Evolutionary conservation across 2,888 invertebrate species (phyloP).

Genomic region (Cryptus armator): DNA sequence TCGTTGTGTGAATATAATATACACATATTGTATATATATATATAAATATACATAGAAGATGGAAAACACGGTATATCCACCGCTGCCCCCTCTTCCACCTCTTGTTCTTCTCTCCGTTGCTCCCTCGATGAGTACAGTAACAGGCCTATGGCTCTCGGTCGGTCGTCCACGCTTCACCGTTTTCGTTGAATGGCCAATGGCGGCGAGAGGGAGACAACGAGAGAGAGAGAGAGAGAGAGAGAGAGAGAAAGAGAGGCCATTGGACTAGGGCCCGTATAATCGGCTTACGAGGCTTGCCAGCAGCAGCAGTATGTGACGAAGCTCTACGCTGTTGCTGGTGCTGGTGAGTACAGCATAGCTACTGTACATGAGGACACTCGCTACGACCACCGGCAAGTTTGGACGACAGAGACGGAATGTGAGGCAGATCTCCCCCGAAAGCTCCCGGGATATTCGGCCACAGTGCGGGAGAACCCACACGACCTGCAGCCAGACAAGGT

Average conservation of each 20-base stretch:
- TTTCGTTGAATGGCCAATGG: constrained; percentile 64
- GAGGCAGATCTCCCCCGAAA: constrained; percentile 61
- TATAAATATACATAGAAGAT: neutral
- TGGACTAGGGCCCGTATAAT: constrained; percentile 78
- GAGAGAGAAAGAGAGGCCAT: constrained; percentile 35
- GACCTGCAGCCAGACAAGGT: constrained; percentile 58
- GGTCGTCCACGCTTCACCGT: constrained; percentile 55
- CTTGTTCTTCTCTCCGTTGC: constrained; percentile 35
- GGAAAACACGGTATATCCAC: constrained; percentile 35
- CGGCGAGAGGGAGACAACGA: constrained; percentile 38
- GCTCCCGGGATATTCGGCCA: constrained; percentile 66
- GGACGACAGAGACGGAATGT: constrained; percentile 60
- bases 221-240: constrained; percentile 16
- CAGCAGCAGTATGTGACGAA: constrained; percentile 62
- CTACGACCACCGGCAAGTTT: constrained; percentile 46
- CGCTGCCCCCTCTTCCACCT: constrained; percentile 15
- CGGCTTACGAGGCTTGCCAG: constrained; percentile 80
- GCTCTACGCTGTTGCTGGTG: constrained; percentile 56
- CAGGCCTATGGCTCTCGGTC: constrained; percentile 54
- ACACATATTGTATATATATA: constrained; percentile 16
- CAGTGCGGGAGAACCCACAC: constrained; percentile 63
- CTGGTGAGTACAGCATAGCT: constrained; percentile 20
- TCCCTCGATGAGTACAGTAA: constrained; percentile 44
- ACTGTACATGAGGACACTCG: constrained; percentile 49
- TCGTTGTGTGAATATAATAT: neutral